Conservation (phyloP, 2,113 vertebrate species). For the Nothobranchius furzeri region DNA sequence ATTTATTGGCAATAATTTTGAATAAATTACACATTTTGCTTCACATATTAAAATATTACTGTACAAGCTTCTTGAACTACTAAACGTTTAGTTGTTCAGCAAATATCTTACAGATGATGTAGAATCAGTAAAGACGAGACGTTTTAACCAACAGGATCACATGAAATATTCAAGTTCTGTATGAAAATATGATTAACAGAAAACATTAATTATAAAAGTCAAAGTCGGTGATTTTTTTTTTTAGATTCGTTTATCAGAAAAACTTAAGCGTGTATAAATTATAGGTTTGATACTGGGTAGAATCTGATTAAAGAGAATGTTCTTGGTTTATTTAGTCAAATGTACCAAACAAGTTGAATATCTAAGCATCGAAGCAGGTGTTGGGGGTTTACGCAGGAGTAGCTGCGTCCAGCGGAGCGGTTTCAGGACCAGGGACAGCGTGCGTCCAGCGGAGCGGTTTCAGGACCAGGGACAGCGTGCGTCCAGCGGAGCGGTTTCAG, state of each 20-base stretch:
- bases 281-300: no score
- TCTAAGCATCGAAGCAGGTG: no score
- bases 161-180: conserved; percentile 49
- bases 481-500: no score
- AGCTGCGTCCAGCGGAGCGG: no score
- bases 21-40: conserved; percentile 55
- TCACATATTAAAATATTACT: conserved; percentile 73
- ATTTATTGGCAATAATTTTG: conserved; percentile 63
- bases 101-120: conserved; percentile 41
- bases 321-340: no score
- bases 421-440: no score
- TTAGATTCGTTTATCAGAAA: not conserved
- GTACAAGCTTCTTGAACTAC: conserved; percentile 52
- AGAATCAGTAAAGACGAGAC: conserved; percentile 35
- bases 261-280: no score
- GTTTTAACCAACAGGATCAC: conserved; percentile 23
- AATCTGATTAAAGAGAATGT: no score
- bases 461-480: no score
- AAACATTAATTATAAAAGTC: conserved; percentile 50
- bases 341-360: no score
- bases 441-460: no score
- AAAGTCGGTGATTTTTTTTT: not conserved
- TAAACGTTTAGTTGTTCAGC: conserved; percentile 34
- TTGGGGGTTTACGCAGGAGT: no score
- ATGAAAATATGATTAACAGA: conserved; percentile 66